A percentile compares a stretch with the other conserved stretches of the same genome.
Evolutionary conservation across 2,797 vertebrate species (phyloP).

Genomic region (Oophaga sylvatica): DNA sequence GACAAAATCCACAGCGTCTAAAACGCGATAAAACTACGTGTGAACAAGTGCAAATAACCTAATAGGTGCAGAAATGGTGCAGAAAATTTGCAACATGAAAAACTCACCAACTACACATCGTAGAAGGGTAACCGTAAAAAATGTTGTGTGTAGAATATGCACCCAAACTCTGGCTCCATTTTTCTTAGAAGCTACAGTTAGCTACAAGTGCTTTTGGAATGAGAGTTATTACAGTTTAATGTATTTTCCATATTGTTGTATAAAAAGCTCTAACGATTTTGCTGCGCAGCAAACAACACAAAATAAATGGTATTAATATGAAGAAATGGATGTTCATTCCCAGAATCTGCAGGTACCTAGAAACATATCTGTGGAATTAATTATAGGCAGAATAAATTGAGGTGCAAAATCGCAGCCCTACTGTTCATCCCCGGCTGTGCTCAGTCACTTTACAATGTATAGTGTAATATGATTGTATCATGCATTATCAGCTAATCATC

Average conservation of each 20-base stretch:
- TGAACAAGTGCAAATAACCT: no score
- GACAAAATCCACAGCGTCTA: no score
- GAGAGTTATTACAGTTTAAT: neutral
- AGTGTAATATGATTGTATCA: neutral
- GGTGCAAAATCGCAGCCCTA: neutral
- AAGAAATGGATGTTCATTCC: neutral
- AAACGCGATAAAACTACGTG: no score
- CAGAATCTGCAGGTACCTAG: neutral
- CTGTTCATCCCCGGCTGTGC: neutral
- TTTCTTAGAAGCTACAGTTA: neutral
- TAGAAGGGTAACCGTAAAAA: neutral
- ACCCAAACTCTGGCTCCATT: neutral
- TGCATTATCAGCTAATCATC: neutral
- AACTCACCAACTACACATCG: no score
- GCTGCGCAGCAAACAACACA: neutral
- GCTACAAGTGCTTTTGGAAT: neutral
- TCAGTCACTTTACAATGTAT: neutral
- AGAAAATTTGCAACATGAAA: no score
- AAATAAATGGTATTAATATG: constrained; percentile 25
- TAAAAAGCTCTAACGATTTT: neutral
- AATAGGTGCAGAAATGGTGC: no score
- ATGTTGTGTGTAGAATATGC: no score
- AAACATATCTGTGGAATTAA: neutral
- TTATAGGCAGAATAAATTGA: neutral
- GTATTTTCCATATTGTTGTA: neutral